Evolutionary conservation across 2,797 vertebrate species (phyloP).

Genomic region (Pelobates cultripes): DNA sequence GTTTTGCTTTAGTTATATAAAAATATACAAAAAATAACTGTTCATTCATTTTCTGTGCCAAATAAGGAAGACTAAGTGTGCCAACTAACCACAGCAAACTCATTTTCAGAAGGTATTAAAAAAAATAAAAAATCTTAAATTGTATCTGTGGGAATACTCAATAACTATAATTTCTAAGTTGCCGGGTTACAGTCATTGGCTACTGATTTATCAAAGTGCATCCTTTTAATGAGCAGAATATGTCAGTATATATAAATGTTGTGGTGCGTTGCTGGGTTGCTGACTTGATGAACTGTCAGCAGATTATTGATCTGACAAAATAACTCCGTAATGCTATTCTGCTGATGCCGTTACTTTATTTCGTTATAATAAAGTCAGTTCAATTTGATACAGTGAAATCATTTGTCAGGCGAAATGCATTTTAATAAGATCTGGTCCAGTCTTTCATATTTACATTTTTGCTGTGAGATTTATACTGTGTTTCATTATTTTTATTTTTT

Average conservation of each 20-base stretch:
- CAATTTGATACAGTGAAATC: conserved; percentile 19
- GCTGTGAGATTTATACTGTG: not conserved
- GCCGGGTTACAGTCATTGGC: conserved; percentile 38
- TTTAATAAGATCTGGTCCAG: conserved; percentile 30
- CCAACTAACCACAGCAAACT: not conserved
- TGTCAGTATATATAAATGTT: conserved; percentile 53
- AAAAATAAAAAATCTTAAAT: not conserved
- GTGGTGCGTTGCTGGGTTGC: conserved; percentile 45
- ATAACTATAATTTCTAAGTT: conserved; percentile 42
- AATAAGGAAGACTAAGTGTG: not conserved
- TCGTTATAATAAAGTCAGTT: conserved; percentile 41
- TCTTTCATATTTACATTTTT: conserved; percentile 18
- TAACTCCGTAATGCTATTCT: conserved; percentile 47
- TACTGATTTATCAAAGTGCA: conserved; percentile 50
- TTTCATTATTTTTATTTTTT: not conserved
- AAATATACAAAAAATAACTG: not conserved
- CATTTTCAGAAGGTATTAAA: conserved; percentile 18
- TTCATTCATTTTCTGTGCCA: not conserved
- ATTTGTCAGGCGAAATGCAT: conserved; percentile 39
- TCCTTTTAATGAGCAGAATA: conserved; percentile 50
- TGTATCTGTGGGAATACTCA: conserved; percentile 24
- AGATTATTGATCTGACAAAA: conserved; percentile 56
- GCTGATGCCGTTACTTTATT: conserved; percentile 51
- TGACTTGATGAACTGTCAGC: conserved; percentile 57
- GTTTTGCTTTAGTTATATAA: not conserved